phyloP scores from a whole-genome alignment of 2,113 vertebrate species.

The Anguilla japonica region DNA sequence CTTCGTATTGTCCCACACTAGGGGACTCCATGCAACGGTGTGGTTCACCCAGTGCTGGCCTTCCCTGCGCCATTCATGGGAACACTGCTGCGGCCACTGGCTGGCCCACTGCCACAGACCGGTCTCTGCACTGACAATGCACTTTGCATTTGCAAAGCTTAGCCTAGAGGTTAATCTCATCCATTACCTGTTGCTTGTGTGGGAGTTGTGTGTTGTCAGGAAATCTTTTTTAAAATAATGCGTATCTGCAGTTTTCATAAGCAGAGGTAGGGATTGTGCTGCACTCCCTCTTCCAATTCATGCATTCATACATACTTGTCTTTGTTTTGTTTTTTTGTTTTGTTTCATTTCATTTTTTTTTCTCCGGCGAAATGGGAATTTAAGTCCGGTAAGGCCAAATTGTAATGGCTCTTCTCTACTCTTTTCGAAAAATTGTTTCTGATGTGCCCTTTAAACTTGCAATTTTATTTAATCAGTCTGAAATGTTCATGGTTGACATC shows the following conservation, averaged over 20 bases:
- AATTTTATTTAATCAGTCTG: conserved; percentile 60
- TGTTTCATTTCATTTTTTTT: neutral
- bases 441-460: conserved; percentile 59
- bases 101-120: neutral
- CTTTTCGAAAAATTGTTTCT: conserved; percentile 52
- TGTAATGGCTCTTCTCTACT: conserved; percentile 30
- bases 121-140: neutral
- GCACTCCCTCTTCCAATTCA: conserved; percentile 33
- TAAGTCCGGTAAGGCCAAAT: neutral
- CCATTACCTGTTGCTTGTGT: neutral
- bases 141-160: neutral
- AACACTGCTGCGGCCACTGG: neutral
- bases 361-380: neutral
- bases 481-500: conserved; percentile 56
- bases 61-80: neutral
- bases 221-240: neutral
- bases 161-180: neutral
- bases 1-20: neutral
- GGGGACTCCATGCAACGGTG: neutral
- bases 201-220: too few species aligned
- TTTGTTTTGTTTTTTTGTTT: neutral
- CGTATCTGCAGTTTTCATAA: conserved; percentile 28
- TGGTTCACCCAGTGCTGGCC: neutral
- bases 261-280: conserved; percentile 28
- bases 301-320: neutral